Evolutionary conservation across 2,888 invertebrate genomes (phyloP).

Genomic region (Chydorus sphaericus): DNA sequence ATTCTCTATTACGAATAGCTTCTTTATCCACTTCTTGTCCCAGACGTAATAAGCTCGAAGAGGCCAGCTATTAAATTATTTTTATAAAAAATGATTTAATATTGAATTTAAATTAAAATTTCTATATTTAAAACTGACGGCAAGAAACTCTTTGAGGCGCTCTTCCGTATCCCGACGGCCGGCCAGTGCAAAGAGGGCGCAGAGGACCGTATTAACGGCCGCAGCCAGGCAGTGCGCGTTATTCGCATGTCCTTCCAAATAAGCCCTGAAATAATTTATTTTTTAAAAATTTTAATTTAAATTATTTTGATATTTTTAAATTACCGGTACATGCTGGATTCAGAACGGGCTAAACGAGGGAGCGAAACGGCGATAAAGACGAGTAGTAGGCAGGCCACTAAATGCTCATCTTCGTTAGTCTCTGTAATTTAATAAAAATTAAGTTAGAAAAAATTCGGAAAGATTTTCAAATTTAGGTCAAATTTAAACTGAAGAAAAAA

Average conservation of each 20-base stretch:
- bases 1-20: slow-evolving; percentile 82
- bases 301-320: neutral
- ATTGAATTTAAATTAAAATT: neutral
- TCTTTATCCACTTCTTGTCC: slow-evolving; percentile 95
- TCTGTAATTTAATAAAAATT: slow-evolving; percentile 37
- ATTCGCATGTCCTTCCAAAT: slow-evolving; percentile 87
- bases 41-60: slow-evolving; percentile 81
- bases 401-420: slow-evolving; percentile 79
- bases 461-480: too few species aligned
- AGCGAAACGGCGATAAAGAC: slow-evolving; percentile 97
- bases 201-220: slow-evolving; percentile 89
- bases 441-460: too few species aligned
- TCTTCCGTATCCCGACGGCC: slow-evolving; percentile 93
- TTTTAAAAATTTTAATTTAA: neutral
- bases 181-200: slow-evolving; percentile 89
- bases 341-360: slow-evolving; percentile 80
- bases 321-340: slow-evolving; percentile 65
- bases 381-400: slow-evolving; percentile 87
- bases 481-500: too few species aligned
- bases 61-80: slow-evolving; percentile 48
- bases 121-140: slow-evolving; percentile 29
- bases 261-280: slow-evolving; percentile 34
- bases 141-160: slow-evolving; percentile 85
- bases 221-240: slow-evolving; percentile 97
- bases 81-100: neutral